Base-by-base conservation (phyloP, 2,113 vertebrate genomes). In the Caranx ignobilis region DNA sequence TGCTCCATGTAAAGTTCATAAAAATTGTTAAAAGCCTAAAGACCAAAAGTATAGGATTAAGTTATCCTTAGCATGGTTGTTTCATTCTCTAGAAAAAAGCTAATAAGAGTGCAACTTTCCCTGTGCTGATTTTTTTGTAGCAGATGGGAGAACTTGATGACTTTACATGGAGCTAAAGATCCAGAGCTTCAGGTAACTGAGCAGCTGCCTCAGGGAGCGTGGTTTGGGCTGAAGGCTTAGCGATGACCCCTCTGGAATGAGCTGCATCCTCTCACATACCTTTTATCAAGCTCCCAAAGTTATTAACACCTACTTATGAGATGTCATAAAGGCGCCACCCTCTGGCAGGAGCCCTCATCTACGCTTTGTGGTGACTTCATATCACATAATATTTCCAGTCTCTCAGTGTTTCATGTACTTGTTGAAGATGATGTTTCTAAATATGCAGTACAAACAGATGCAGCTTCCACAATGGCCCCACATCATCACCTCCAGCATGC, bases 281-380 rank as follows among this genome's bases (percentile, higher is more conserved):
- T 88, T 52, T 89, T 63, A 71, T 70, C 56, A 83, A 77, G 64
- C 59, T 79, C 62, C 71, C 56, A 32, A 21, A 52, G 48, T 77
- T 73, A 91, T 88, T 79, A 54, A 71, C 55, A 48, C 79, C 74
- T 67, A 78, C 69, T 80, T 61, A 50, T 84, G 81, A 66, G 35
- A 83, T 90, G 91, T 90, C 86, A 63, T 86, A 34, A 73, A 87
- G 91, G 94, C 93, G 91, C 94, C 94, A 90, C 90, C 94, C 83
- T 77, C 90, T 94, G 94, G 91, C 77, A 13, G 77, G 67, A 82
- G 13, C 56, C 64, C 64, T 78, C 45, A 80, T 57, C 81, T 92
- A 57, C 91, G 60, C 52, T 69, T 26, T 54, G 48, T 34, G 60
- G 13, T 47, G 54, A 16, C 41, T 16, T 11, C 10, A 45, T 18